Evolutionary conservation across 2,113 vertebrate genomes (phyloP).

Genomic region (Muscicapa adusta): DNA sequence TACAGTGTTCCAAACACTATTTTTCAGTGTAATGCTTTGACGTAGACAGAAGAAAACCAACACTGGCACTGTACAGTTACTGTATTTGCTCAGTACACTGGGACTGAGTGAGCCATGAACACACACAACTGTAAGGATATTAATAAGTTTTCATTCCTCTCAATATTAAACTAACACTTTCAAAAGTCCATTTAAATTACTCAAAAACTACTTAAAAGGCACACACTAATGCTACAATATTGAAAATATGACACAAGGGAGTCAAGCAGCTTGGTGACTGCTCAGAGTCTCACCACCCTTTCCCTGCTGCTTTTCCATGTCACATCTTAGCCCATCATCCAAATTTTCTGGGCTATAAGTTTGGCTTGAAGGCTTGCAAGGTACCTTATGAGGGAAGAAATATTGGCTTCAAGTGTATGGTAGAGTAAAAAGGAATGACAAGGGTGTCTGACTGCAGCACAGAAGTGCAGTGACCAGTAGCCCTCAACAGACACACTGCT

Average conservation of each 20-base stretch:
- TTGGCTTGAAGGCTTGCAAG: not conserved
- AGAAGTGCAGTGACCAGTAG: not conserved
- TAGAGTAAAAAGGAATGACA: not conserved
- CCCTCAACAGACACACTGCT: not conserved
- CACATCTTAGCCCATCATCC: not conserved
- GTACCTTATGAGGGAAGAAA: not conserved
- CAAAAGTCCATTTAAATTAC: not conserved
- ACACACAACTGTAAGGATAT: not conserved
- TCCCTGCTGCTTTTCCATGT: not conserved
- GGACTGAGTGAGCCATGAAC: not conserved
- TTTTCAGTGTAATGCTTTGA: not conserved
- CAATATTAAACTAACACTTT: not conserved
- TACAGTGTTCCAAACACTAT: not conserved
- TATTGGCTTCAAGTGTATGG: not conserved
- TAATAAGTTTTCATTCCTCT: not conserved
- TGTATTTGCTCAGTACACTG: not conserved
- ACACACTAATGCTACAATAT: not conserved
- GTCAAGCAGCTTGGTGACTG: not conserved
- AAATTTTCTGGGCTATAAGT: not conserved
- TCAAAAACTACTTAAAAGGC: not conserved
- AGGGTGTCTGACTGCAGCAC: not conserved
- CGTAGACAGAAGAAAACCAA: not conserved
- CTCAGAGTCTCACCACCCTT: not conserved
- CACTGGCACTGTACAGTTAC: not conserved
- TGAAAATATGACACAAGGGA: not conserved